Percentiles rank a stretch among this genome's conserved stretches.
Evolutionary conservation across 1,140 invertebrate genomes (phyloP).

Genomic region (Plectrocnemia conspersa): DNA sequence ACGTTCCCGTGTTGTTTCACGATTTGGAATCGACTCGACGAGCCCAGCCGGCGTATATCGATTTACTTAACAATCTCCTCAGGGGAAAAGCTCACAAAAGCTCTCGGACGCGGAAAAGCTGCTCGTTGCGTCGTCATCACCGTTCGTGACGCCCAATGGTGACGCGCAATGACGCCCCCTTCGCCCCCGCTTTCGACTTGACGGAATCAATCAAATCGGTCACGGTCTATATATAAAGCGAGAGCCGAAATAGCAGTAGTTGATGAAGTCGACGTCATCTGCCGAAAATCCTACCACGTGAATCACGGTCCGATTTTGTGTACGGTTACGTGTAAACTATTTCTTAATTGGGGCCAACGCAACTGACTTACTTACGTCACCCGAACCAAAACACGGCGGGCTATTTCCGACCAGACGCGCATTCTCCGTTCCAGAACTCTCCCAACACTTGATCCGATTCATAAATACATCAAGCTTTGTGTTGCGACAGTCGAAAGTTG

Average conservation of each 20-base stretch:
- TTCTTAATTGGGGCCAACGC: constrained; percentile 36
- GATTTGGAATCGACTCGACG: too few species aligned
- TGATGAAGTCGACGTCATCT: neutral
- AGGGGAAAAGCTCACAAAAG: too few species aligned
- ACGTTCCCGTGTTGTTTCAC: too few species aligned
- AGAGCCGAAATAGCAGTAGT: neutral
- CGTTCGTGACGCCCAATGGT: neutral
- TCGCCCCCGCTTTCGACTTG: neutral
- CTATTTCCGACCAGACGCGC: constrained; percentile 20
- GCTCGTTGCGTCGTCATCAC: neutral
- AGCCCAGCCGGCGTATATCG: too few species aligned
- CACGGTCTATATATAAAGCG: neutral
- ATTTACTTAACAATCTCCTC: too few species aligned
- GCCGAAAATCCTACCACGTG: constrained; percentile 9
- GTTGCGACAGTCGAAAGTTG: too few species aligned
- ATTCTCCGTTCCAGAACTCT: constrained; percentile 28
- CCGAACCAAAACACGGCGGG: constrained; percentile 24
- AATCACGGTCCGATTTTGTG: constrained; percentile 24
- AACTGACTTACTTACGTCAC: constrained; percentile 29
- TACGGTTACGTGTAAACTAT: constrained; percentile 21
- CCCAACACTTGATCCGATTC: constrained; percentile 5
- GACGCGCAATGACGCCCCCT: neutral
- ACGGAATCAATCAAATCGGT: constrained; percentile 6
- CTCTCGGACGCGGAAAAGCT: neutral
- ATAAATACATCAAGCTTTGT: neutral